A percentile compares a stretch with the other conserved stretches of the same genome.
These are phyloP conservation scores for Falco novaeseelandiae DNA, from an alignment of 2,797 vertebrate species.

Conservation along the genomic window DNA sequence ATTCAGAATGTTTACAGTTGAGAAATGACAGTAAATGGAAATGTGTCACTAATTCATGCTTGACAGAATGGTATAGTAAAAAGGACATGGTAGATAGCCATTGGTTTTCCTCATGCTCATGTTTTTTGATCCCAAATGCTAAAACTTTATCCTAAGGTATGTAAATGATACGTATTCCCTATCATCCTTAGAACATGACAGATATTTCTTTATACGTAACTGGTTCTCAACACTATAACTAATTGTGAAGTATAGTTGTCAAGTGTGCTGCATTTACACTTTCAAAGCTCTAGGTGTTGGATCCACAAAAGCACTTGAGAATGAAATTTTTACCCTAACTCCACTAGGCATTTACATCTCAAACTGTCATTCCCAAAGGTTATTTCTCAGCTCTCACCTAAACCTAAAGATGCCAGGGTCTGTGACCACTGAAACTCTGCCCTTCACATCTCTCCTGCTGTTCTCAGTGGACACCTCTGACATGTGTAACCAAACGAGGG, in stretches of 20 bases:
- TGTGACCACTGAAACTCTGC: neutral
- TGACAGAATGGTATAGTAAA: neutral
- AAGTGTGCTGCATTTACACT: neutral
- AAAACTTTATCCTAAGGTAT: neutral
- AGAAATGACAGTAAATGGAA: neutral
- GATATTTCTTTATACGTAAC: neutral
- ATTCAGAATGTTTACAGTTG: neutral
- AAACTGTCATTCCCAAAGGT: neutral
- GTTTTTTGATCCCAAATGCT: neutral
- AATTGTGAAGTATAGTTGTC: neutral
- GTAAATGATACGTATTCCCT: neutral
- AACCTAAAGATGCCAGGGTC: neutral
- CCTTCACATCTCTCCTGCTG: neutral
- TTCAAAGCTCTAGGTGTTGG: neutral
- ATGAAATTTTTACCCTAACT: neutral
- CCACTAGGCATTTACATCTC: neutral
- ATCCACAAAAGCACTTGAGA: neutral
- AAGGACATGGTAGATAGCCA: neutral
- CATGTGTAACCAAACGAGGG: accelerated
- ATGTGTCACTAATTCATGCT: neutral
- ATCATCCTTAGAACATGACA: neutral
- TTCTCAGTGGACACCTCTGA: neutral
- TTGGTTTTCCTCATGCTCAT: neutral
- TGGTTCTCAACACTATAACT: neutral
- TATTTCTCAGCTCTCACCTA: neutral